These are phyloP conservation scores for Dasyurus viverrinus DNA, from an alignment of 2,113 vertebrate genomes.

Conservation along the genomic window DNA sequence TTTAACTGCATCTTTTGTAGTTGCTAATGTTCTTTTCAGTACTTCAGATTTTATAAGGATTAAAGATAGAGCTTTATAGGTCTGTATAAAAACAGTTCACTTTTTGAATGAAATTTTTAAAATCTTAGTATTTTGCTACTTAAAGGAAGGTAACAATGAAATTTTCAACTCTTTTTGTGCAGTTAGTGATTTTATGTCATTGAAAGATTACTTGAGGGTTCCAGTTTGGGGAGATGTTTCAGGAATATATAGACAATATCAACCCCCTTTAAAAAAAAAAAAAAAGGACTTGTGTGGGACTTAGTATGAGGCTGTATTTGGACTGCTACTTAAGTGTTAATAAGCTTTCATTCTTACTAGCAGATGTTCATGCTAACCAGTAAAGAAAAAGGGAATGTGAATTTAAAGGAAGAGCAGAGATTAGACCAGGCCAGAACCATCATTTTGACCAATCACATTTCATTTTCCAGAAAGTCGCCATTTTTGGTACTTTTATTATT, in stretches of 20 bases:
- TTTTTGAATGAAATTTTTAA: background rate
- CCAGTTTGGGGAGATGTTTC: background rate
- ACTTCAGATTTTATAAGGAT: slow-evolving; percentile 40
- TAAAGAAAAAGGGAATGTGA: background rate
- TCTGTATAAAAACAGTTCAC: background rate
- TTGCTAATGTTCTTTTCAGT: background rate
- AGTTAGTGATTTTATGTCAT: slow-evolving; percentile 35
- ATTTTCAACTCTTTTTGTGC: slow-evolving; percentile 27
- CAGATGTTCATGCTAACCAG: background rate
- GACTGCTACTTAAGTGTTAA: background rate
- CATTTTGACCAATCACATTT: background rate
- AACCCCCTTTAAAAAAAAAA: background rate
- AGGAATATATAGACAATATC: slow-evolving; percentile 2
- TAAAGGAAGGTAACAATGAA: slow-evolving; percentile 18
- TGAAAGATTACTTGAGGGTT: background rate
- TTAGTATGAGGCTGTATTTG: background rate
- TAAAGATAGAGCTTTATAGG: background rate
- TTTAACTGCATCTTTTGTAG: background rate
- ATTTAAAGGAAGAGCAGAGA: background rate
- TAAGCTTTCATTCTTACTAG: background rate
- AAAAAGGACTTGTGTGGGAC: background rate
- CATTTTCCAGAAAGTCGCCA: background rate
- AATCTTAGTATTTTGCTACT: background rate
- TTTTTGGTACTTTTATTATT: background rate
- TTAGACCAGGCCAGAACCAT: background rate